Percentiles rank a stretch among this genome's conserved stretches.
Evolutionary conservation across 2,797 vertebrate species (phyloP).

Genomic region (Pyrocephalus nanus): DNA sequence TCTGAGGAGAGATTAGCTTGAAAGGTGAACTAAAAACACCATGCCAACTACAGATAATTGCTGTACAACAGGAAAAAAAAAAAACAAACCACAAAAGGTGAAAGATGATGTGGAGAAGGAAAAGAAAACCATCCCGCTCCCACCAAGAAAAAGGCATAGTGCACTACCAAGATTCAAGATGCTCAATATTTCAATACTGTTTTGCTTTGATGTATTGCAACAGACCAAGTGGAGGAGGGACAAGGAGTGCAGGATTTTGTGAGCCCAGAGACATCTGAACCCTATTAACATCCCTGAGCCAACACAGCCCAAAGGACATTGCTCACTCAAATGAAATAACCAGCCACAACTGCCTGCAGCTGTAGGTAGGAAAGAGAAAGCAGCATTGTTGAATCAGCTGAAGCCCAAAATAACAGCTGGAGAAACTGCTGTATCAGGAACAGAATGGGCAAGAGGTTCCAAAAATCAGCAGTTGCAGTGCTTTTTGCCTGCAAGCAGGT

Average conservation of each 20-base stretch:
- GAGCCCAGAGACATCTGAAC: constrained; percentile 2
- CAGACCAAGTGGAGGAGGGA: background rate
- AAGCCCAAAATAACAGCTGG: constrained; percentile 52
- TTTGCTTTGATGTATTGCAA: background rate
- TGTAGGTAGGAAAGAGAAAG: constrained; percentile 40
- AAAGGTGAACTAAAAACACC: background rate
- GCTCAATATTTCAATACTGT: background rate
- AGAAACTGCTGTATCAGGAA: constrained; percentile 5
- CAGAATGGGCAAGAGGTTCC: background rate
- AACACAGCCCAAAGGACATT: background rate
- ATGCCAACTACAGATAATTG: background rate
- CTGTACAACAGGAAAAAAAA: rapidly evolving
- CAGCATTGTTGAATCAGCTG: constrained; percentile 49
- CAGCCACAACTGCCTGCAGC: constrained; percentile 12
- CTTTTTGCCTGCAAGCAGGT: background rate
- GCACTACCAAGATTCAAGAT: background rate
- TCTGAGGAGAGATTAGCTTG: background rate
- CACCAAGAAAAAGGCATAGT: background rate
- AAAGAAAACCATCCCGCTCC: background rate
- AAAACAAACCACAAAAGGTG: background rate
- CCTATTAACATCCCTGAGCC: constrained; percentile 10
- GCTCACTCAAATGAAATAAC: constrained; percentile 37
- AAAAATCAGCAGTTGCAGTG: background rate
- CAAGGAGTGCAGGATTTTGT: background rate
- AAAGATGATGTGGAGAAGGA: background rate